Evolutionary conservation across 1,140 invertebrate species (phyloP).

Genomic region (Dufourea novaeangliae): DNA sequence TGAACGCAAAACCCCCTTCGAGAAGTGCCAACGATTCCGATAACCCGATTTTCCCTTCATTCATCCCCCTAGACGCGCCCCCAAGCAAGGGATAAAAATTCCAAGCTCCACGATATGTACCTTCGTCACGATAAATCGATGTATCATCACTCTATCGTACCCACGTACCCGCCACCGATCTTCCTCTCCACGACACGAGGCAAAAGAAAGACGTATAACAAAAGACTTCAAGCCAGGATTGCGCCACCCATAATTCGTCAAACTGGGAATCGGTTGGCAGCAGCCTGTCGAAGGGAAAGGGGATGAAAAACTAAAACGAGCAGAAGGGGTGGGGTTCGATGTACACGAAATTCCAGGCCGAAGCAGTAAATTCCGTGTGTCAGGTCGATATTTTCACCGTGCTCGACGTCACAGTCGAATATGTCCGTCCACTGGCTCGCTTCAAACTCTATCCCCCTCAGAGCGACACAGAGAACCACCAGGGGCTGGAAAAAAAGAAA

Average conservation of each 20-base stretch:
- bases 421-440: conserved; percentile 1
- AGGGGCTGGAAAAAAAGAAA: background rate
- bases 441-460: background rate
- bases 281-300: background rate
- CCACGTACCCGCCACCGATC: background rate
- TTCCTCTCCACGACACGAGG: background rate
- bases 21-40: background rate
- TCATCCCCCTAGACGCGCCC: background rate
- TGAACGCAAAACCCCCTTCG: no score
- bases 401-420: conserved; percentile 20
- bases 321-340: background rate
- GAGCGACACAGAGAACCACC: background rate
- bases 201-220: background rate
- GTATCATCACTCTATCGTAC: background rate
- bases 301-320: background rate
- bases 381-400: conserved; percentile 31
- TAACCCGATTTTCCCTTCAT: background rate
- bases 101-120: background rate
- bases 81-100: background rate
- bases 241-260: conserved; percentile 8
- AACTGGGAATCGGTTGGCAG: background rate
- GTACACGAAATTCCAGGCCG: conserved; percentile 33
- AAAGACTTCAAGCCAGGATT: background rate
- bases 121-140: background rate
- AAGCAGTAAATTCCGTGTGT: conserved; percentile 30